These are phyloP conservation scores for Dissostichus mawsoni DNA, from an alignment of 2,113 vertebrate species.

Conservation along the genomic window DNA sequence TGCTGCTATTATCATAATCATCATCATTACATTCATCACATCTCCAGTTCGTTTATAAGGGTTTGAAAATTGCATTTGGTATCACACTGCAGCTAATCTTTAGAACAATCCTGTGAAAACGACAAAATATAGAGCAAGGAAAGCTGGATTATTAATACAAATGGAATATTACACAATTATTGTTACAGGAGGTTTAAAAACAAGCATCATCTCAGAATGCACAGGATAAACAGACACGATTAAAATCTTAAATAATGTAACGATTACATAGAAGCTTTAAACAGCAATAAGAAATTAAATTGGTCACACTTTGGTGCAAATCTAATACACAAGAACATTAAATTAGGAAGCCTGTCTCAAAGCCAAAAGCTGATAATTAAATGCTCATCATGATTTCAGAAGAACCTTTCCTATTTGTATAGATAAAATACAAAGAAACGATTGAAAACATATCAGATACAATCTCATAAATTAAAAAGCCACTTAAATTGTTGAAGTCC, in stretches of 20 bases:
- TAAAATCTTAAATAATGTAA: neutral
- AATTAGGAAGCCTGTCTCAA: neutral
- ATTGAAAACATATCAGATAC: neutral
- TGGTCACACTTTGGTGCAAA: too few species aligned
- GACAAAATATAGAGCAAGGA: neutral
- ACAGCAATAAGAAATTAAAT: neutral
- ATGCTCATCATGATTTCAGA: neutral
- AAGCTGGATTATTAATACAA: too few species aligned
- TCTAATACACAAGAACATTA: too few species aligned
- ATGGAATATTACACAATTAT: neutral
- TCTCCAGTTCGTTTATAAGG: neutral
- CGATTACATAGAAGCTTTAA: neutral
- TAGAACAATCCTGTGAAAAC: neutral
- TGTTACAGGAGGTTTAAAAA: neutral
- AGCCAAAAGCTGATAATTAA: neutral
- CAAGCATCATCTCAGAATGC: neutral
- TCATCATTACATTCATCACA: conserved; percentile 15
- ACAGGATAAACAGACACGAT: neutral
- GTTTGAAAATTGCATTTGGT: neutral
- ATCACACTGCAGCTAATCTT: neutral
- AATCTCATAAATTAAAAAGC: neutral
- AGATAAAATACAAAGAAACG: neutral
- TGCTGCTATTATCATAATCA: conserved; percentile 26
- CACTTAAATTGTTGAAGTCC: neutral
- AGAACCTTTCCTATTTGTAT: neutral